Evolutionary conservation across 2,113 vertebrate species (phyloP).

Genomic region (Charina bottae): DNA sequence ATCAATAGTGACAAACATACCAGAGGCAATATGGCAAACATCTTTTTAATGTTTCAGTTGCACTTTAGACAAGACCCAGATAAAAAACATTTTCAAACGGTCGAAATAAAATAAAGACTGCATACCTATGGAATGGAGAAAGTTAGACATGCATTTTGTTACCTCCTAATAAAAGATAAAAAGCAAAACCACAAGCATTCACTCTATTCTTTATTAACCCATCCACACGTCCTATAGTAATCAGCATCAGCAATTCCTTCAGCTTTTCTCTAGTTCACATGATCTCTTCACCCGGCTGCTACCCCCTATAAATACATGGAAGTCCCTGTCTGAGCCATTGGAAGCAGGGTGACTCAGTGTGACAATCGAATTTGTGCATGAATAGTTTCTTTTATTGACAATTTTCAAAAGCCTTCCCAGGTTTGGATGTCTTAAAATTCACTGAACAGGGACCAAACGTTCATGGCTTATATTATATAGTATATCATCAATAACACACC

Average conservation of each 20-base stretch:
- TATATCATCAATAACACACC: slow-evolving; percentile 40
- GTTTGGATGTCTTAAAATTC: slow-evolving; percentile 38
- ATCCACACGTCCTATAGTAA: not conserved
- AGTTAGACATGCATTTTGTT: not conserved
- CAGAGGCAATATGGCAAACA: not conserved
- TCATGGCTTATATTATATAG: slow-evolving; percentile 29
- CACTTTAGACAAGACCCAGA: not conserved
- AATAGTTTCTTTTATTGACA: slow-evolving; percentile 45
- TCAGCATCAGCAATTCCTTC: slow-evolving; percentile 8
- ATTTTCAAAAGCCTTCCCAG: slow-evolving; percentile 41
- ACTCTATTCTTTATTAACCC: slow-evolving; percentile 7
- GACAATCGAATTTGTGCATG: slow-evolving; percentile 42
- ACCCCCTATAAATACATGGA: slow-evolving; percentile 31
- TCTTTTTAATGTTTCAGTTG: not conserved
- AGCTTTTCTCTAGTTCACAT: slow-evolving; percentile 22
- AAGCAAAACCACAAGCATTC: not conserved
- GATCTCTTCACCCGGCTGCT: slow-evolving; percentile 16
- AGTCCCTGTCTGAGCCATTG: slow-evolving; percentile 26
- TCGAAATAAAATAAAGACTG: not conserved
- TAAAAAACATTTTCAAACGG: not conserved
- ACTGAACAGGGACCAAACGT: slow-evolving; percentile 40
- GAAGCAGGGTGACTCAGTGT: slow-evolving; percentile 26
- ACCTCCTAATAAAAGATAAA: not conserved
- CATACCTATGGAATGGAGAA: not conserved
- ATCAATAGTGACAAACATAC: not conserved